A percentile compares a stretch with the other conserved stretches of the same genome.
phyloP scores from a whole-genome alignment of 2,797 vertebrate species.

The Scarus forsteni region DNA sequence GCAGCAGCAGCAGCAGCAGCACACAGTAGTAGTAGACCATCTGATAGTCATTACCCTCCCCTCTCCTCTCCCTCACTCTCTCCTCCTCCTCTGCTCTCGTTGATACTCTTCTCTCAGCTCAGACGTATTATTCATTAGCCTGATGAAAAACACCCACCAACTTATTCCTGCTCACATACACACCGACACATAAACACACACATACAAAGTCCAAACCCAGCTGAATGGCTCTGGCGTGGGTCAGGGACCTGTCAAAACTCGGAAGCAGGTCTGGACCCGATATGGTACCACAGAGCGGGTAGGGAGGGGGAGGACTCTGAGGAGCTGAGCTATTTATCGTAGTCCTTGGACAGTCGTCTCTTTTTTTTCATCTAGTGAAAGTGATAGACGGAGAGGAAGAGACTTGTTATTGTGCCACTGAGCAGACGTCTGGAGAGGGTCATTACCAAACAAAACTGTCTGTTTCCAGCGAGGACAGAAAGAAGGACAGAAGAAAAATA shows the following conservation, averaged over 20 bases:
- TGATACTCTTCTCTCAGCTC: slow-evolving; percentile 76
- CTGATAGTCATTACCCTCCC: slow-evolving; percentile 83
- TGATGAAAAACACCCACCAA: slow-evolving; percentile 83
- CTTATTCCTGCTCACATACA: slow-evolving; percentile 29
- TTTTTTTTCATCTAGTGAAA: slow-evolving; percentile 35
- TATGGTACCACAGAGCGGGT: slow-evolving; percentile 59
- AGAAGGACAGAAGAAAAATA: slow-evolving; percentile 48
- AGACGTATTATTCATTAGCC: slow-evolving; percentile 85
- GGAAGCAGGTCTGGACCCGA: slow-evolving; percentile 81
- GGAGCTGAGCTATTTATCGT: slow-evolving; percentile 64
- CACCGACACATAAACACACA: slow-evolving; percentile 19
- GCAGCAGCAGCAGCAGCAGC: slow-evolving; percentile 62
- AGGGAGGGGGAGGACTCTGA: slow-evolving; percentile 42
- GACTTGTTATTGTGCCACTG: slow-evolving; percentile 62
- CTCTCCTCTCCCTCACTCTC: slow-evolving; percentile 54
- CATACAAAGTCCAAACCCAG: slow-evolving; percentile 57
- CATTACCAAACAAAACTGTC: slow-evolving; percentile 65
- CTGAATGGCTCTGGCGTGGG: slow-evolving; percentile 79
- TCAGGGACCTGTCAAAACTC: slow-evolving; percentile 85
- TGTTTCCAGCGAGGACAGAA: slow-evolving; percentile 43
- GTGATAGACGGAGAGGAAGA: slow-evolving; percentile 48
- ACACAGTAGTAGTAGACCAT: slow-evolving; percentile 81
- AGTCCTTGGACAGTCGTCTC: slow-evolving; percentile 50
- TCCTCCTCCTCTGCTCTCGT: slow-evolving; percentile 68
- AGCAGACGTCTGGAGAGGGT: slow-evolving; percentile 67